phyloP scores from a whole-genome alignment of 2,888 invertebrate genomes.

The Serripes groenlandicus region DNA sequence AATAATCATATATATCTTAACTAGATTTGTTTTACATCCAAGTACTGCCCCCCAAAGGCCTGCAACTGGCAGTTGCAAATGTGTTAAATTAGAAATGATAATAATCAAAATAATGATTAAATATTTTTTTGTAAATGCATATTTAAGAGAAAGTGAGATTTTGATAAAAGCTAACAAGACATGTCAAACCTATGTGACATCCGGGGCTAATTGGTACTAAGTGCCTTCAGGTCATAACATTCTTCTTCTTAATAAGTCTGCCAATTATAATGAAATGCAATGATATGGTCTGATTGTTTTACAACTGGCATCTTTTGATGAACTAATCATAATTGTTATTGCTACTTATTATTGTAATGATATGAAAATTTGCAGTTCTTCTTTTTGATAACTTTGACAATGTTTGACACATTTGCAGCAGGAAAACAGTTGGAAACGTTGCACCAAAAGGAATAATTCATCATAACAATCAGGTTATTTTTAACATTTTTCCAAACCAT shows the following conservation, averaged over 20 bases:
- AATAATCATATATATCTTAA: no score
- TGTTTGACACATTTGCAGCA: no score
- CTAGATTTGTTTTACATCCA: no score
- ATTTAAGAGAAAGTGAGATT: background rate
- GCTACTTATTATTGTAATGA: no score
- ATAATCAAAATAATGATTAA: constrained; percentile 23
- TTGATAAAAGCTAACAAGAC: constrained; percentile 12
- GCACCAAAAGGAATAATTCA: no score
- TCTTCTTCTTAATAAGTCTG: background rate
- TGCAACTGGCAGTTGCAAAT: constrained; percentile 9
- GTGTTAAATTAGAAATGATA: constrained; percentile 15
- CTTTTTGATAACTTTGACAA: no score
- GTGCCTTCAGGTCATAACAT: constrained; percentile 2
- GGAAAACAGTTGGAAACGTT: no score
- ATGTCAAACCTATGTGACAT: constrained; percentile 18
- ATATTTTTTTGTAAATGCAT: constrained; percentile 19
- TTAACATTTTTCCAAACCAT: no score
- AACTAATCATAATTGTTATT: no score
- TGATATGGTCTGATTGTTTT: constrained; percentile 14
- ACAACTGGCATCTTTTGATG: constrained; percentile 1
- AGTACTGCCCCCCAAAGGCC: background rate
- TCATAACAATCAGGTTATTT: no score
- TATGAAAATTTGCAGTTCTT: no score
- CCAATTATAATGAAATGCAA: constrained; percentile 8
- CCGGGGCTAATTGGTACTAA: constrained; percentile 7